A percentile compares a stretch with the other conserved stretches of the same genome.
These are phyloP conservation scores for Agriopis leucophaearia DNA, from an alignment of 2,888 invertebrate genomes.

Conservation along the genomic window DNA sequence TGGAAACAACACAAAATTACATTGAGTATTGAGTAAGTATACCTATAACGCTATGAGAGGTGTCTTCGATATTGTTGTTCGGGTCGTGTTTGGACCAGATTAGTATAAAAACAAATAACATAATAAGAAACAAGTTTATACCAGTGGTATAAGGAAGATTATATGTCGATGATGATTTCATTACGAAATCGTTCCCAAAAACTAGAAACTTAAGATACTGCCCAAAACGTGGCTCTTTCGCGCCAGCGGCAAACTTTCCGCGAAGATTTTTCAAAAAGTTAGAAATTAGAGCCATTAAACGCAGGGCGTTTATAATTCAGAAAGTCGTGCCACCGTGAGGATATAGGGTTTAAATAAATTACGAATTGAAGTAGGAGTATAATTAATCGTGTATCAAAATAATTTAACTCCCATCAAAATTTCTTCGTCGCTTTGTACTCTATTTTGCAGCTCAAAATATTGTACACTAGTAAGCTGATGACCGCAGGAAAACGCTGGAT, in stretches of 20 bases:
- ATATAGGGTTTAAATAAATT: slow-evolving; percentile 71
- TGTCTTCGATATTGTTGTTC: no score
- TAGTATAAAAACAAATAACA: no score
- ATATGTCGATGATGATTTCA: no score
- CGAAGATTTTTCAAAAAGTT: slow-evolving; percentile 74
- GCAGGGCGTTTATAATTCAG: slow-evolving; percentile 71
- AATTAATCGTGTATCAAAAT: neutral
- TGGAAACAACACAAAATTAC: no score
- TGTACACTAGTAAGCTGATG: no score
- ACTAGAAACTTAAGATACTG: slow-evolving; percentile 9
- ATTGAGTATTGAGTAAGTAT: no score
- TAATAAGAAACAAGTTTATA: no score
- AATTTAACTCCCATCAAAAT: neutral
- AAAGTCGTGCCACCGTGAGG: slow-evolving; percentile 57
- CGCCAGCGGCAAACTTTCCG: slow-evolving; percentile 33
- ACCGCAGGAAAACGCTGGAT: no score
- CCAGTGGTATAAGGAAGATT: no score
- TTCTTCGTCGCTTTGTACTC: neutral
- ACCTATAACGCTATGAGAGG: no score
- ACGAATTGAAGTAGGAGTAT: slow-evolving; percentile 30
- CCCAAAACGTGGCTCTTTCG: neutral
- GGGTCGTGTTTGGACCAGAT: no score
- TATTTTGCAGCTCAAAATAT: neutral
- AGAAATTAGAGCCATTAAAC: slow-evolving; percentile 73
- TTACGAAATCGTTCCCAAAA: neutral